Percentiles rank a stretch among this genome's conserved stretches.
Conservation (phyloP, 1,140 invertebrate species). For the Cotesia vestalis region DNA sequence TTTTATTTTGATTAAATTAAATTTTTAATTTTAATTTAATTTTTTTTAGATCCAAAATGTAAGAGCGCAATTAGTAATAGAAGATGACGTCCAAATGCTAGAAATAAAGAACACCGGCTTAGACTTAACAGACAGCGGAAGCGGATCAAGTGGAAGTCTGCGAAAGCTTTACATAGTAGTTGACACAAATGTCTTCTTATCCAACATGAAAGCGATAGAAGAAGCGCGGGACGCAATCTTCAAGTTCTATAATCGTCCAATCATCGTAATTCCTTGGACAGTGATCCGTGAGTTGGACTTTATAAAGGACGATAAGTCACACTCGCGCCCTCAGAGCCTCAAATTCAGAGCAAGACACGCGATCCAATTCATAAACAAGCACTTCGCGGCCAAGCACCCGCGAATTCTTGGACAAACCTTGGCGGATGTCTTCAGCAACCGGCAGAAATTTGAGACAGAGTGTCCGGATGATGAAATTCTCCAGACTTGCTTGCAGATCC, state of each 20-base stretch:
- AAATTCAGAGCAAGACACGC: slow-evolving; percentile 52
- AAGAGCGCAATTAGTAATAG: slow-evolving; percentile 46
- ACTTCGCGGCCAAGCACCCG: slow-evolving; percentile 58
- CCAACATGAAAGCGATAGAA: slow-evolving; percentile 52
- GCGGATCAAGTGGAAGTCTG: slow-evolving; percentile 5
- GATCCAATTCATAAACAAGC: slow-evolving; percentile 54
- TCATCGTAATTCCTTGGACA: slow-evolving; percentile 60
- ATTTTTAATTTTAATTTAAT: slow-evolving; percentile 33
- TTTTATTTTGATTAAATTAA: slow-evolving; percentile 35
- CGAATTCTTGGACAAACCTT: slow-evolving; percentile 57
- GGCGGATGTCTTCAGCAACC: slow-evolving; percentile 53
- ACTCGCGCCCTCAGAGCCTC: slow-evolving; percentile 43
- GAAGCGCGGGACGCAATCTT: slow-evolving; percentile 49
- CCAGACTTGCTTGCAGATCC: slow-evolving; percentile 61
- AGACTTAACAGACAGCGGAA: slow-evolving; percentile 33
- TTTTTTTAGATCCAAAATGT: slow-evolving; percentile 48
- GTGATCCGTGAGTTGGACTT: slow-evolving; percentile 63
- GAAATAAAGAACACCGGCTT: slow-evolving; percentile 33
- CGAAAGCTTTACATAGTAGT: slow-evolving; percentile 56
- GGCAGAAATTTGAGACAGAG: slow-evolving; percentile 48
- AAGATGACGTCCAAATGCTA: slow-evolving; percentile 29
- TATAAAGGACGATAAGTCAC: slow-evolving; percentile 55
- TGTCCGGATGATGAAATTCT: slow-evolving; percentile 62
- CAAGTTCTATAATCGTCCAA: slow-evolving; percentile 50
- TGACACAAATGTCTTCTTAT: slow-evolving; percentile 64